Conservation (phyloP, 2,888 invertebrate species). For the Cyrtodaria siliqua region DNA sequence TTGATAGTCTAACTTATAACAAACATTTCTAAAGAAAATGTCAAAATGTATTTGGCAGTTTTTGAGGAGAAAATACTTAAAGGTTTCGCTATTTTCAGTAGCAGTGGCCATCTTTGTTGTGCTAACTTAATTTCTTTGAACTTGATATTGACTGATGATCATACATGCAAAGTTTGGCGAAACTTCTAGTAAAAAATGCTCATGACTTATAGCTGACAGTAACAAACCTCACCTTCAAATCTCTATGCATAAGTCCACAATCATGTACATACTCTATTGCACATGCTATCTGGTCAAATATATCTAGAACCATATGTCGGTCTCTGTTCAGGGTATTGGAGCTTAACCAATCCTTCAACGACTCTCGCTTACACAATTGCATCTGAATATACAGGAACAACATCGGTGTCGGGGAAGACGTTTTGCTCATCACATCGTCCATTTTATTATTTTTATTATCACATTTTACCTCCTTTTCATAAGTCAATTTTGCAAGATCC, state of each 20-base stretch:
- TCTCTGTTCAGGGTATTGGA: slow-evolving; percentile 81
- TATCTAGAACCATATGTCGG: slow-evolving; percentile 76
- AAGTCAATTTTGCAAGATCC: slow-evolving; percentile 36
- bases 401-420: slow-evolving; percentile 51
- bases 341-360: slow-evolving; percentile 95
- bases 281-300: slow-evolving; percentile 92
- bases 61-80: no score
- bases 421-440: neutral
- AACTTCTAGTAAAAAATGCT: no score
- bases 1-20: no score
- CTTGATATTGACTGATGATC: no score
- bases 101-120: no score
- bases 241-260: slow-evolving; percentile 97
- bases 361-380: slow-evolving; percentile 96
- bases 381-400: slow-evolving; percentile 98
- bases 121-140: no score
- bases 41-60: no score
- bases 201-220: no score
- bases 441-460: slow-evolving; percentile 1
- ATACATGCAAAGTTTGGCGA: no score
- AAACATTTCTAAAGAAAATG: no score
- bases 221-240: slow-evolving; percentile 90
- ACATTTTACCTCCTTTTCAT: slow-evolving; percentile 33
- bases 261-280: slow-evolving; percentile 98
- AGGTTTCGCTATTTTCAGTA: no score